Conservation (phyloP, 2,888 invertebrate genomes). For the Tipula helvola region DNA sequence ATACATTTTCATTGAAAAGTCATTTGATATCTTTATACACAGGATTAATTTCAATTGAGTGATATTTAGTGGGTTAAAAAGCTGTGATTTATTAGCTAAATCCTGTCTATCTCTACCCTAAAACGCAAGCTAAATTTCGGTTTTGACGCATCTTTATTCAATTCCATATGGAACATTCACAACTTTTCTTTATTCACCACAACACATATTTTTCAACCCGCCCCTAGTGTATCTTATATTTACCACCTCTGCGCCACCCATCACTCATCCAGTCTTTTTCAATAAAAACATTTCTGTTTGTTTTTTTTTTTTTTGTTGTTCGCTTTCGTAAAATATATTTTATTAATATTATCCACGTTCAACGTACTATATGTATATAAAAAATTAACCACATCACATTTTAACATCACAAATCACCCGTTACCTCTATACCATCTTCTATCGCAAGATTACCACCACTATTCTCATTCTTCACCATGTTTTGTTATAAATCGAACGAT, state of each 20-base stretch:
- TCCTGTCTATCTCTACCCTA: too few species aligned
- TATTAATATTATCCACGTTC: background rate
- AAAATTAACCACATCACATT: background rate
- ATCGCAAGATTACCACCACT: background rate
- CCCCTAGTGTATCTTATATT: background rate
- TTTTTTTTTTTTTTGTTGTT: background rate
- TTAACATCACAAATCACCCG: background rate
- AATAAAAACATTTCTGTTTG: background rate
- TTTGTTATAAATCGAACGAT: background rate
- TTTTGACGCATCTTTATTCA: background rate
- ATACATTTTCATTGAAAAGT: too few species aligned
- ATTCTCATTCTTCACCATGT: background rate
- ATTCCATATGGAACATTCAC: background rate
- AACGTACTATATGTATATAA: background rate
- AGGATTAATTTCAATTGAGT: too few species aligned
- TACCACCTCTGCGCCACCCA: background rate
- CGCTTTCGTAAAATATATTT: background rate
- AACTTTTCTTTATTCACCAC: background rate
- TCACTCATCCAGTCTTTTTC: background rate
- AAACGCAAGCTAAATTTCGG: too few species aligned
- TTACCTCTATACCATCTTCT: background rate
- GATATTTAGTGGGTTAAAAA: too few species aligned
- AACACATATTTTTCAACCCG: background rate
- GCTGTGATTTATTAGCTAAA: too few species aligned
- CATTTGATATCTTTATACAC: too few species aligned